Conservation (phyloP, 2,888 invertebrate species). For the Catonia carolina region DNA sequence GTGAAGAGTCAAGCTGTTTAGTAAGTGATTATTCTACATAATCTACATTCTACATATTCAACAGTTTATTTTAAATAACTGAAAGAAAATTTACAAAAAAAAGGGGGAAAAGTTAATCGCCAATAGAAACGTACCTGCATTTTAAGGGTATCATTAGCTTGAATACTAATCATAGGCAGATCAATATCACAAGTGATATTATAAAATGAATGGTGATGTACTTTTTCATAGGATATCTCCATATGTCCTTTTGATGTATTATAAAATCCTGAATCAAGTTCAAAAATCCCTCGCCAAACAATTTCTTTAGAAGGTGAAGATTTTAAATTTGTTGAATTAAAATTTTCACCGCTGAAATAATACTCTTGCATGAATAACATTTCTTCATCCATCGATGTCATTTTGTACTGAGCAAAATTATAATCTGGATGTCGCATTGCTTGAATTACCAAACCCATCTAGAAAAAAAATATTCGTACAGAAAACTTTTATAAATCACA, state of each 20-base stretch:
- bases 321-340: too few species aligned
- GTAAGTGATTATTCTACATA: too few species aligned
- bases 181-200: neutral
- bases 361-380: too few species aligned
- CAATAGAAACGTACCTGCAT: too few species aligned
- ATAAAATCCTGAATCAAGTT: neutral
- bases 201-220: neutral
- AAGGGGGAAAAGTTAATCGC: too few species aligned
- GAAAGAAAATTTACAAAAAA: too few species aligned
- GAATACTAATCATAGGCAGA: neutral
- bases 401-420: conserved; percentile 20
- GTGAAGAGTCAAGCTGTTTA: too few species aligned
- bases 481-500: too few species aligned
- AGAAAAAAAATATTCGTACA: conserved; percentile 34
- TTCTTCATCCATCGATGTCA: too few species aligned
- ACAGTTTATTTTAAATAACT: too few species aligned
- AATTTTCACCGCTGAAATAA: too few species aligned
- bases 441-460: conserved; percentile 43
- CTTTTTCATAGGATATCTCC: neutral
- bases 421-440: conserved; percentile 27
- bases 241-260: neutral
- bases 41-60: too few species aligned
- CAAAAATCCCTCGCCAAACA: neutral
- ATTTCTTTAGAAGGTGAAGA: neutral
- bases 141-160: neutral